phyloP scores from a whole-genome alignment of 2,797 vertebrate genomes.

The Zenarchopterus dispar region DNA sequence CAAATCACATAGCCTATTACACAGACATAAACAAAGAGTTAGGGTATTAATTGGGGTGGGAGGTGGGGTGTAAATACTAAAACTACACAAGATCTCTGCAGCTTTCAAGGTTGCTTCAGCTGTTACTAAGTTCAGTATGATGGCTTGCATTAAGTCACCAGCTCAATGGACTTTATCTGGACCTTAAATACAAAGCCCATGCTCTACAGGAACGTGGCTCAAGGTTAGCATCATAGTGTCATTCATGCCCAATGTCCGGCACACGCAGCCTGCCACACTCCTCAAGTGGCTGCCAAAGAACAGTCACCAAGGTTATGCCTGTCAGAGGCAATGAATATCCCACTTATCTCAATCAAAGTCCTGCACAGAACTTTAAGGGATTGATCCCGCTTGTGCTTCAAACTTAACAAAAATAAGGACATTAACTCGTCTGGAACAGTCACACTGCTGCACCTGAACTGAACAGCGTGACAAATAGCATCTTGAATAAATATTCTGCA shows the following conservation, averaged over 20 bases:
- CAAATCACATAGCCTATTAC: conserved; percentile 27
- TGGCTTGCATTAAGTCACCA: conserved; percentile 68
- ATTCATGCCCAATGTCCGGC: conserved; percentile 56
- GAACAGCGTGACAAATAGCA: conserved; percentile 72
- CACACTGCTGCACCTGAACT: conserved; percentile 38
- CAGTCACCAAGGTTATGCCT: conserved; percentile 68
- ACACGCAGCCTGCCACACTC: conserved; percentile 53
- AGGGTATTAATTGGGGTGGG: background rate
- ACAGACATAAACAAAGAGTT: conserved; percentile 22
- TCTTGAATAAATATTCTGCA: conserved; percentile 70
- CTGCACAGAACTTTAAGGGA: conserved; percentile 58
- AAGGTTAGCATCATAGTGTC: conserved; percentile 63
- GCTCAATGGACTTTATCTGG: conserved; percentile 61
- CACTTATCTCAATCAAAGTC: conserved; percentile 71
- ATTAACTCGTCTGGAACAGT: conserved; percentile 30
- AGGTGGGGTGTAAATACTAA: conserved; percentile 8
- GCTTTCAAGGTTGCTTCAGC: conserved; percentile 73
- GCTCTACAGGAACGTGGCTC: conserved; percentile 66
- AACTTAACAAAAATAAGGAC: conserved; percentile 44
- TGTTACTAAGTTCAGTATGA: conserved; percentile 75
- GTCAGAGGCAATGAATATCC: conserved; percentile 56
- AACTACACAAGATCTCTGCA: conserved; percentile 6
- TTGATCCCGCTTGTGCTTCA: conserved; percentile 33
- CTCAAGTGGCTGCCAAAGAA: conserved; percentile 67
- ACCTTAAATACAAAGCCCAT: conserved; percentile 50